Evolutionary conservation across 2,888 invertebrate species (phyloP), one percentile per base, ranked within the genome.

Genomic region (Corbicula japonica): DNA sequence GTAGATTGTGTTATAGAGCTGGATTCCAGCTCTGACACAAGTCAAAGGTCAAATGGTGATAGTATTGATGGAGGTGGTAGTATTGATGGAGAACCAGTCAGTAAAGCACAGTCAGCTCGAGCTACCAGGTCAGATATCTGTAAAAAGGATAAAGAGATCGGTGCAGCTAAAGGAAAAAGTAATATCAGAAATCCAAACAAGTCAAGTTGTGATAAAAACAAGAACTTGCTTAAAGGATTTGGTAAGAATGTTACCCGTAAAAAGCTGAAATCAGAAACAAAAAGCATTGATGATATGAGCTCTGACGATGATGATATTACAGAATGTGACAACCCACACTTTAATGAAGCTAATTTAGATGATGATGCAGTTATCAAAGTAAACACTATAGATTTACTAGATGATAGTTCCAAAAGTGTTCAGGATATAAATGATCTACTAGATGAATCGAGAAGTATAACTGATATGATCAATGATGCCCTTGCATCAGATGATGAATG

Each of bases 391-490:
- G 38, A 50, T 58, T 2, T 46, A 10, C n/a, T 8, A 32, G 23
- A 60, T 38, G 38, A 38, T 46, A 46, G 34, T 21, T 21, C 15
- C 12, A 26, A 50, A 21, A 78, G 77, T 62, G 50, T 78, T 34
- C 38, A 41, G 18, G 73, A 78, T 60, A 63, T 78, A n/a, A 23
- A 66, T 44, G 46, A 34, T 30, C 23, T 73, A 15, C 2, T 63
- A 18, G 72, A 80, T 54, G 56, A 71, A 18, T 26, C 50, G 34
- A 73, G 74, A 62, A 65, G 56, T 70, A 46, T 83, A 30, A 58
- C 66, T 48, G 74, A 83, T 6, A 83, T 83, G 83, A 46, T 83
- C 30, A 41, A 61, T 34, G 76, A 83, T 76, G 76, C 63, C 4
- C 60, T 80, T 15, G 66, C 35, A 21, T 1, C 56, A 46, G 68